These are phyloP conservation scores for Bradypus variegatus DNA, from an alignment of 2,797 vertebrate genomes.

Conservation along the genomic window DNA sequence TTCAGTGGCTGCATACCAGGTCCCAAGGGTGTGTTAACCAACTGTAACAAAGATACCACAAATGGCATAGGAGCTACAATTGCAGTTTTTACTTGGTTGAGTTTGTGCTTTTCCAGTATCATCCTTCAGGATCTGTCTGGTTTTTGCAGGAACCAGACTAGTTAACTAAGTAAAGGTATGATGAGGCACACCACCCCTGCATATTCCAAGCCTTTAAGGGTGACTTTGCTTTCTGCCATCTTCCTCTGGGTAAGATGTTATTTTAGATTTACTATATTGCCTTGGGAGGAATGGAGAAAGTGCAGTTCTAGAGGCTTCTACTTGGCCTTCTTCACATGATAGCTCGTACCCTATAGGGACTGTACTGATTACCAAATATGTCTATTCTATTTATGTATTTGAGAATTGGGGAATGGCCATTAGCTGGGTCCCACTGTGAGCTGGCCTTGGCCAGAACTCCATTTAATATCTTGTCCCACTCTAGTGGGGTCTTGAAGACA, in stretches of 20 bases:
- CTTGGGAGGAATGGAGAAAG: neutral
- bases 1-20: neutral
- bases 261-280: neutral
- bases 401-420: neutral
- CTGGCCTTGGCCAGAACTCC: neutral
- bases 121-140: neutral
- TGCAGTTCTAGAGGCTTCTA: neutral
- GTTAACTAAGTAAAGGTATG: neutral
- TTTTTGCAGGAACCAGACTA: neutral
- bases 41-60: neutral
- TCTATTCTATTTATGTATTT: neutral
- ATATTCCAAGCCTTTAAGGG: neutral
- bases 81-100: neutral
- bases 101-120: neutral
- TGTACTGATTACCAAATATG: neutral
- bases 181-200: neutral
- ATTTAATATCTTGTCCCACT: neutral
- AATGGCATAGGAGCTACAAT: neutral
- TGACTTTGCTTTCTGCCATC: neutral
- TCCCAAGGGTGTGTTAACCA: neutral
- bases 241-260: neutral
- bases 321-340: neutral
- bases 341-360: neutral
- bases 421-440: neutral
- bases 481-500: neutral